phyloP scores from a whole-genome alignment of 2,888 invertebrate species.

The Drosophila macrospina region DNA sequence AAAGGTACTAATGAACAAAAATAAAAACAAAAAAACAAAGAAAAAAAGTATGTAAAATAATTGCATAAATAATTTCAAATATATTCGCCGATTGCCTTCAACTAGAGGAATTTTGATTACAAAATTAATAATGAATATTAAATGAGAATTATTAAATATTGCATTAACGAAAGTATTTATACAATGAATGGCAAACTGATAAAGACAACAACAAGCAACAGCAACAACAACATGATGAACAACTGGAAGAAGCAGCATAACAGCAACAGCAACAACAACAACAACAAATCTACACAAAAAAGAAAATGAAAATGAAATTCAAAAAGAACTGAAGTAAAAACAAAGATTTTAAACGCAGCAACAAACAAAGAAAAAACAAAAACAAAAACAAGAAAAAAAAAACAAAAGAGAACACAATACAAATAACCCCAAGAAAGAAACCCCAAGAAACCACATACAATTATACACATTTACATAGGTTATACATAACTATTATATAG shows the following conservation, averaged over 20 bases:
- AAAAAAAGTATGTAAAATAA: conserved; percentile 79
- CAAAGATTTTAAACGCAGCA: conserved; percentile 82
- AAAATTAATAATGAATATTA: conserved; percentile 76
- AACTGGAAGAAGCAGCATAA: conserved; percentile 31
- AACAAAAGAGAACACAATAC: conserved; percentile 59
- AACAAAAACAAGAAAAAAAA: conserved; percentile 40
- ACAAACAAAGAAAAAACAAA: conserved; percentile 54
- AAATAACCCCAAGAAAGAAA: conserved; percentile 43
- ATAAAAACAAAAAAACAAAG: conserved; percentile 15
- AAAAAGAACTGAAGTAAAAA: conserved; percentile 83
- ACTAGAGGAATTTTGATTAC: conserved; percentile 85
- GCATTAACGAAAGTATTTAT: conserved; percentile 53
- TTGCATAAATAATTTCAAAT: conserved; percentile 83
- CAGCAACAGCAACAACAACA: conserved; percentile 39
- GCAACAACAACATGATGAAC: conserved; percentile 27
- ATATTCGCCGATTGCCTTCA: conserved; percentile 86
- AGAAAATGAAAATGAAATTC: conserved; percentile 66
- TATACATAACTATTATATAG: conserved; percentile 29
- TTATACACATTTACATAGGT: conserved; percentile 41
- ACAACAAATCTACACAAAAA: conserved; percentile 61
- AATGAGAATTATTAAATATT: conserved; percentile 61
- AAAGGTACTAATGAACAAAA: conserved; percentile 9
- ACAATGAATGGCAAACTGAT: conserved; percentile 48
- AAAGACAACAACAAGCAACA: conserved; percentile 18
- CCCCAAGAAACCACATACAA: conserved; percentile 12